Evolutionary conservation across 1,140 invertebrate genomes (phyloP).

Genomic region (Caenorhabditis latens): DNA sequence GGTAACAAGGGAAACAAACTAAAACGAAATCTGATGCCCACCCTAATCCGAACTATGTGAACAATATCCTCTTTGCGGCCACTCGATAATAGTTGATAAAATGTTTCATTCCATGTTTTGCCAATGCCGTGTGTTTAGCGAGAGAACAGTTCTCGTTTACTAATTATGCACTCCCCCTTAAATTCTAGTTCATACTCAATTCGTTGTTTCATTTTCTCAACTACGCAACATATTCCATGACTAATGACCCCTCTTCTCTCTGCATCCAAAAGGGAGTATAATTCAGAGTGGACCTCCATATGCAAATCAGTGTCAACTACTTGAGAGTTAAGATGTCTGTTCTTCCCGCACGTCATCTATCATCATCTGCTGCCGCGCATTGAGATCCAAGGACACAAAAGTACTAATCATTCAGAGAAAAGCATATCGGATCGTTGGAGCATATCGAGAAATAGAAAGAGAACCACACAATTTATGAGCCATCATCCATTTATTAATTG

Average conservation of each 20-base stretch:
- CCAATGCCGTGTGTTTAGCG: too few species aligned
- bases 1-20: too few species aligned
- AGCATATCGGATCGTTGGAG: constrained; percentile 25
- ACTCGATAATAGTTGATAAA: too few species aligned
- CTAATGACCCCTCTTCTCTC: background rate
- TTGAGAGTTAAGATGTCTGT: constrained; percentile 55
- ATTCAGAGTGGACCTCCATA: background rate
- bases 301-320: constrained; percentile 52
- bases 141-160: too few species aligned
- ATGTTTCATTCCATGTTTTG: too few species aligned
- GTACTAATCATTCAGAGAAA: constrained; percentile 25
- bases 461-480: constrained; percentile 48
- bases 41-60: too few species aligned
- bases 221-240: background rate
- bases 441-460: constrained; percentile 1
- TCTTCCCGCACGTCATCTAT: constrained; percentile 46
- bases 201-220: background rate
- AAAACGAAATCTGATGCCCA: too few species aligned
- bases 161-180: background rate
- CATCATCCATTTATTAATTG: constrained; percentile 50
- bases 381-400: constrained; percentile 1
- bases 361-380: constrained; percentile 27
- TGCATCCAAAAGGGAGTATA: constrained; percentile 9
- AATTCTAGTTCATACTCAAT: background rate
- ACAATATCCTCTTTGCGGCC: too few species aligned